Base-by-base conservation (phyloP, 64 coral and sea anemone genomes). In the Montipora foliosa region DNA sequence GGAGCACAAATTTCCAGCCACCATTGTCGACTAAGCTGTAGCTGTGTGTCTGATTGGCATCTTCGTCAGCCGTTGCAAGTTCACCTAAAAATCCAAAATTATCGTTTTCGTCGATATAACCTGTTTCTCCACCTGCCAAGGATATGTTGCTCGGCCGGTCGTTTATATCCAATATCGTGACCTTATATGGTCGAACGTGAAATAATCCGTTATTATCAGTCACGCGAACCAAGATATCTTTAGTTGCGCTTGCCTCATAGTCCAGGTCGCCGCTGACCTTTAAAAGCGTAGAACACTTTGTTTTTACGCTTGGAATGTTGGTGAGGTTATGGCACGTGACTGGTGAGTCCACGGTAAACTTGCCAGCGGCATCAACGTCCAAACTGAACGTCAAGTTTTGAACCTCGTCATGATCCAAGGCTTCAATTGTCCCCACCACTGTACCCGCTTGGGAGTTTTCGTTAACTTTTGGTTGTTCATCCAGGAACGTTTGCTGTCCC, bases 391-490 rank as follows among this genome's bases (percentile, higher is more conserved):
- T 67, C 5, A 98, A 79, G n/a, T 5, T 60, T 60, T 98, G 91
- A 48, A 84, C 88, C 37, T 92, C 94, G 81, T 98, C 96, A 55
- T 91, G 91, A 89, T 98, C 96, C 5, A 98, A 79, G 0, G 96
- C 93, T 20, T 95, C 87, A 76, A 98, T 81, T 60, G 91, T 98
- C 78, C 96, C 96, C 10, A 98, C 94, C 6, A 67, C 47, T 10
- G 74, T 88, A 44, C 78, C 88, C 4, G 14, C 71, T 15, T 88
- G 61, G 8, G 96, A 89, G 71, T 98, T 98, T 88, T 98, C 96
- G 22, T 95, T 79, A 44, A 95, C 57, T 20, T 45, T 44, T 76
- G 96, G 76, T n/a, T 60, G 24, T 15, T 95, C 84, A 16, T 88
- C 94, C 49, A 87, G 82, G 57, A 90, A 98, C 0, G 61, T 46